Percentiles rank a stretch among this genome's conserved stretches.
Evolutionary conservation across 2,113 vertebrate species (phyloP).

Genomic region (Lichenostomus cassidix): DNA sequence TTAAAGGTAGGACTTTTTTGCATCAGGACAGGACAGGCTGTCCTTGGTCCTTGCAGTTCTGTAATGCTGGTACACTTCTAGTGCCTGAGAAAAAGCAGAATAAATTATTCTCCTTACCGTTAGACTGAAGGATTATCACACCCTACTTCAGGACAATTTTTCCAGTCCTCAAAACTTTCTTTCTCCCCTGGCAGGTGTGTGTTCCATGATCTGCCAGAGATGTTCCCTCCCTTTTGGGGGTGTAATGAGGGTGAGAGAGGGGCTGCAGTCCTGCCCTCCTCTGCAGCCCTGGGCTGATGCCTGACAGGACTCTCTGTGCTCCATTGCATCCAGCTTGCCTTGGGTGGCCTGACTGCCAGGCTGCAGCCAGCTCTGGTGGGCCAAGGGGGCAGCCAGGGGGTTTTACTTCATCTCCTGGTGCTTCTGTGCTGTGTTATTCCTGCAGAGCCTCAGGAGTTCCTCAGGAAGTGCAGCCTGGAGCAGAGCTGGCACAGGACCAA

Average conservation of each 20-base stretch:
- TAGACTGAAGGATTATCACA: neutral
- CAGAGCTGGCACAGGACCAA: neutral
- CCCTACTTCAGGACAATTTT: neutral
- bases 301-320: neutral
- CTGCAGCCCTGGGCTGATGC: neutral
- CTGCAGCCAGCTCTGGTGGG: neutral
- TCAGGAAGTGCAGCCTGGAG: fast-evolving
- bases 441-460: neutral
- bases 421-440: fast-evolving
- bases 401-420: neutral
- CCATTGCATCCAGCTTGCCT: fast-evolving
- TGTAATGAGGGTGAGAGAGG: neutral
- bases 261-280: neutral
- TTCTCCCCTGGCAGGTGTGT: neutral
- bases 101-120: neutral
- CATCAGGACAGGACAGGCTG: constrained; percentile 47
- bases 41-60: neutral
- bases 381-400: neutral
- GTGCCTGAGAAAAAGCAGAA: neutral
- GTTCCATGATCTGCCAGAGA: neutral
- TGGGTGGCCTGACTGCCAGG: neutral
- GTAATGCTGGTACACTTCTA: neutral
- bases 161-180: neutral
- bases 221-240: neutral
- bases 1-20: constrained; percentile 26